A percentile compares a stretch with the other conserved stretches of the same genome.
These are phyloP conservation scores for Monodelphis domestica DNA, from an alignment of 2,797 vertebrate genomes.

Conservation along the genomic window DNA sequence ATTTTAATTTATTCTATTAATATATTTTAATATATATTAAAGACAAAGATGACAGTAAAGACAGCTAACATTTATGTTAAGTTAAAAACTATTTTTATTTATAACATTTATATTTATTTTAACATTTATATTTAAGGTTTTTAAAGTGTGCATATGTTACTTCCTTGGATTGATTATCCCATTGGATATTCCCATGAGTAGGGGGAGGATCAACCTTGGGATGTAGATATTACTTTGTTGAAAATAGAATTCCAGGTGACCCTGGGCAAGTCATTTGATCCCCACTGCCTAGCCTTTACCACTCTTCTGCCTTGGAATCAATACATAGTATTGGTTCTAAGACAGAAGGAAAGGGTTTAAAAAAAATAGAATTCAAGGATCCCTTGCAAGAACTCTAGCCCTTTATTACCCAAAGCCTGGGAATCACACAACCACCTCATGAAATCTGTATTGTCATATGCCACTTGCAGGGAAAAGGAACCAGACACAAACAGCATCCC, in stretches of 20 bases:
- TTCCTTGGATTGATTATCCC: background rate
- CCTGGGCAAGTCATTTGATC: too few relatives aligned
- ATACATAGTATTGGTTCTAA: too few relatives aligned
- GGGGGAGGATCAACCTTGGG: background rate
- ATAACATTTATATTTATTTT: too few relatives aligned
- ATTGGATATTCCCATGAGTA: background rate
- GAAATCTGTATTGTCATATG: background rate
- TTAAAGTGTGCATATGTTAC: background rate
- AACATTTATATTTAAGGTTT: background rate
- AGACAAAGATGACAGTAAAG: background rate
- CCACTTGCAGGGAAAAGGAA: background rate
- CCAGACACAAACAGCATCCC: background rate
- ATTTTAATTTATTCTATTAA: background rate
- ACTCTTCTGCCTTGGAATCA: too few relatives aligned
- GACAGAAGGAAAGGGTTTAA: too few relatives aligned
- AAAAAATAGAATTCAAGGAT: background rate
- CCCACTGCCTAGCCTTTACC: too few relatives aligned
- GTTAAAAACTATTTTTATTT: too few relatives aligned
- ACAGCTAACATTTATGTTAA: background rate
- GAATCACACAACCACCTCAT: background rate
- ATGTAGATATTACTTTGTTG: background rate
- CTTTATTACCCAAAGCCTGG: background rate
- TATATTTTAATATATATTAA: background rate
- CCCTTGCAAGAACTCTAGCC: background rate
- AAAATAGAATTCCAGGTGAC: background rate